Evolutionary conservation across 2,888 invertebrate genomes (phyloP), one percentile per base, ranked within the genome.

Genomic region (Palloptera scutellata): DNA sequence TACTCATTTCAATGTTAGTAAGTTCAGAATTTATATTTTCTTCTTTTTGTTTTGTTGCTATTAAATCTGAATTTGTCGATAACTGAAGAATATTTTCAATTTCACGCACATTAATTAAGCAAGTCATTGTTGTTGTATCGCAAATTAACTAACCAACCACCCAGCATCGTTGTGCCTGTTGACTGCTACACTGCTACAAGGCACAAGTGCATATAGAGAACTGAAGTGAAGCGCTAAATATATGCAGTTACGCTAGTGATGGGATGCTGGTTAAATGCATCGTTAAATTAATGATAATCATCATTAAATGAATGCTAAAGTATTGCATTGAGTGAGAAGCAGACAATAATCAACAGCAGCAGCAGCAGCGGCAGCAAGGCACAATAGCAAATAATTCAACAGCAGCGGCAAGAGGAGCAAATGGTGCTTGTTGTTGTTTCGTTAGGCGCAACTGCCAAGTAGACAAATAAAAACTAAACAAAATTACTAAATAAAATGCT

Each of bases 271-370:
- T 58, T 58, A 17, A 64, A 64, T 59, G 64, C 61, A 66, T 61
- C 66, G 61, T 66, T 66, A 66, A 60, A 55, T 61, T 66, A 66
- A 66, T 60, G 61, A 61, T 61, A 66, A 51, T 43, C 61, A 66
- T 66, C 66, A 52, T 61, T 54, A 66, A 57, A 51, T 42, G 58
- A 48, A n/a, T 41, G 51, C 58, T 57, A 64, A 58, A 41, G 13
- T 20, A 15, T 20, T 4, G 48, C 48, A 8, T 13, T 15, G 48
- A 30, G 6, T 30, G 48, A 13, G 48, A 48, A 48, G 13, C 48
- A 48, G 48, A 13, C 15, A n/a, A 15, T 48, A 15, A 2, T 48
- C 48, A 15, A 11, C 48, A 48, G 48, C 15, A n/a, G 11, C 48
- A 9, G 13, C 15, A 48, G 10, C 13, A n/a, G 48, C 10, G 10